phyloP scores from a whole-genome alignment of 1,140 invertebrate genomes.

The Drosophila baimaii region DNA sequence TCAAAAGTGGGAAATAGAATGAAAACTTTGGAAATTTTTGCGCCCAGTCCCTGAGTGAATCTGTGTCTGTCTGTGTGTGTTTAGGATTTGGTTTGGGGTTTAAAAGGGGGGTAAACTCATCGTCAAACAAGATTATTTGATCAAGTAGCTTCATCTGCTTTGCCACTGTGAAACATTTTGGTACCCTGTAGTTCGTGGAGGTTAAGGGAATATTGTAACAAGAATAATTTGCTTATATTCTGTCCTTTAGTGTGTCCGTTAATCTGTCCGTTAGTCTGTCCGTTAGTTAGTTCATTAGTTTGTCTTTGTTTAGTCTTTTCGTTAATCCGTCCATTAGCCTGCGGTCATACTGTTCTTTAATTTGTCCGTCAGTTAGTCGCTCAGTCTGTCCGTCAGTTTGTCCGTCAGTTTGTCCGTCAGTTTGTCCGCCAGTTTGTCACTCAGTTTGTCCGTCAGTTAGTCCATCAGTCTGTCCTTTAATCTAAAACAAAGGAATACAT shows the following conservation, averaged over 20 bases:
- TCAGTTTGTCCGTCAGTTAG: not conserved
- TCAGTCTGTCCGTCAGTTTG: not conserved
- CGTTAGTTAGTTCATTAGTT: not conserved
- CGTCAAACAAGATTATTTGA: constrained; percentile 83
- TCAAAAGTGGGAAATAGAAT: constrained; percentile 79
- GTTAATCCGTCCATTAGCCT: not conserved
- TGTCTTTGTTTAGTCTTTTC: no score
- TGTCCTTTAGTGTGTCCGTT: accelerated
- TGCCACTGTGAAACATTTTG: constrained; percentile 2
- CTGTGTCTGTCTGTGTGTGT: constrained; percentile 19
- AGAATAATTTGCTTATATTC: not conserved
- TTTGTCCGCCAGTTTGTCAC: not conserved
- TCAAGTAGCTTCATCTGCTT: constrained; percentile 66
- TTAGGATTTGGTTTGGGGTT: constrained; percentile 32
- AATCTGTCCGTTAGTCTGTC: not conserved
- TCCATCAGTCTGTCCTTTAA: not conserved
- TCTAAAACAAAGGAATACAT: no score
- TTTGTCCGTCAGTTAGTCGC: not conserved
- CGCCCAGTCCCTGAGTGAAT: constrained; percentile 37
- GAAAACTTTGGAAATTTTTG: constrained; percentile 63
- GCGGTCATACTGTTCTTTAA: no score
- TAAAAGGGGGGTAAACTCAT: constrained; percentile 66
- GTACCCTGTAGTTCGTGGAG: not conserved
- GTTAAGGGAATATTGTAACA: not conserved
- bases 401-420: not conserved